phyloP scores from a whole-genome alignment of 2,113 vertebrate genomes.

The Barbus barbus region DNA sequence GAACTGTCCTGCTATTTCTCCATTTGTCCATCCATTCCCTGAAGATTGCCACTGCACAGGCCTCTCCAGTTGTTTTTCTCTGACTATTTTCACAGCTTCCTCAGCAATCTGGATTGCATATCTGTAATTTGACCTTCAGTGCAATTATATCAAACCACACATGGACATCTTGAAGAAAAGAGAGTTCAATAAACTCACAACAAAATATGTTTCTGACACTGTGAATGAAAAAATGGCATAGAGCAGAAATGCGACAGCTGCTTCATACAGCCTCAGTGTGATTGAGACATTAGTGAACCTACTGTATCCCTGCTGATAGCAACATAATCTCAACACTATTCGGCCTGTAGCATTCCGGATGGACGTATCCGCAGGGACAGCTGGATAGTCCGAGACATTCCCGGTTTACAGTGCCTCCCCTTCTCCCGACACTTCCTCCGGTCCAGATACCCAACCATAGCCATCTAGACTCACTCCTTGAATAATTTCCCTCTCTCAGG shows the following conservation, averaged over 20 bases:
- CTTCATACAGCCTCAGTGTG: neutral
- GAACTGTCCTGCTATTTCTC: neutral
- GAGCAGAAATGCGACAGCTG: neutral
- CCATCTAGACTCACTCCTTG: neutral
- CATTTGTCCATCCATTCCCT: neutral
- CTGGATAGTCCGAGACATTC: constrained; percentile 11
- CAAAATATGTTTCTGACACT: neutral
- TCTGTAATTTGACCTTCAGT: constrained; percentile 2
- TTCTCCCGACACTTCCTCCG: neutral
- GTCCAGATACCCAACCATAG: neutral
- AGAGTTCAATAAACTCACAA: neutral
- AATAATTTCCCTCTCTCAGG: neutral
- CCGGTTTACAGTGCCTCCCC: neutral
- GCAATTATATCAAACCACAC: neutral
- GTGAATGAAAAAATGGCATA: neutral
- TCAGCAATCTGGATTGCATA: neutral
- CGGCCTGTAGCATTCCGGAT: neutral
- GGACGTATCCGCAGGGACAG: constrained; percentile 17
- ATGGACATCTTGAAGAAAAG: neutral
- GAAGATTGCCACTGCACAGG: neutral
- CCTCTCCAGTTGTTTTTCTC: neutral
- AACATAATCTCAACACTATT: constrained; percentile 21
- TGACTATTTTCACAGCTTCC: neutral
- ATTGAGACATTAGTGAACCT: constrained; percentile 29
- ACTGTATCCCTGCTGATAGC: constrained; percentile 14